Base-by-base conservation (phyloP, 2,888 invertebrate species). In the Opisthograptis luteolata region DNA sequence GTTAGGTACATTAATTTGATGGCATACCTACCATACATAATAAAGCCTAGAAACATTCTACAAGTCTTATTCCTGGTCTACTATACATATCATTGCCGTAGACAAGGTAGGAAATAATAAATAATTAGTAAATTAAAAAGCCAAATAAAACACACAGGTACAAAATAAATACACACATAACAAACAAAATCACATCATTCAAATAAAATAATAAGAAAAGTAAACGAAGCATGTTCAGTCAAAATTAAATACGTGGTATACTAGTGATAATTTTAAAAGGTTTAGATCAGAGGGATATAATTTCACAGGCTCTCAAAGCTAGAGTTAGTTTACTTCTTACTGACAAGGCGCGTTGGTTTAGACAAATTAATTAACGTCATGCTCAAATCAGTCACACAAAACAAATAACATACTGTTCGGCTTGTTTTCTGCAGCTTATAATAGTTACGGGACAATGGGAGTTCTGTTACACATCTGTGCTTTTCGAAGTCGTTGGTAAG, bases 371-470 rank as follows among this genome's bases (percentile, higher is more conserved):
- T 39, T 25, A 45, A 50, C 34, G 40, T 37, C 60, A 68, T 60
- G 64, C 60, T 58, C 31, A 50, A 51, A 65, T 37, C 50, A 68
- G 66, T 64, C 69, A 78, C 64, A 65, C 68, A 69, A 72, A 76
- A 76, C 68, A 60, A 77, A 75, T 64, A 81, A 88, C 87, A 87
- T 89, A 88, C 88, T 84, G 81, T 80, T 77, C 60, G 60, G 63
- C 61, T 58, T 60, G 60, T 60, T 62, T 73, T 71, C 79, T 64
- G 68, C 63, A 64, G 60, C 59, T 67, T 62, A 55, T 68, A 64
- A 71, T 65, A 69, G 70, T 68, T 64, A 66, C 61, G 55, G 75
- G 72, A 66, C 46, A 62, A 62, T 49, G 49, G 70, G 63, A 69
- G 60, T 51, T 62, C 49, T 63, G 62, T 77, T 76, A 91, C 25